A percentile compares a stretch with the other conserved stretches of the same genome.
Evolutionary conservation across 2,113 vertebrate species (phyloP).

Genomic region (Cephalopholis sonnerati): DNA sequence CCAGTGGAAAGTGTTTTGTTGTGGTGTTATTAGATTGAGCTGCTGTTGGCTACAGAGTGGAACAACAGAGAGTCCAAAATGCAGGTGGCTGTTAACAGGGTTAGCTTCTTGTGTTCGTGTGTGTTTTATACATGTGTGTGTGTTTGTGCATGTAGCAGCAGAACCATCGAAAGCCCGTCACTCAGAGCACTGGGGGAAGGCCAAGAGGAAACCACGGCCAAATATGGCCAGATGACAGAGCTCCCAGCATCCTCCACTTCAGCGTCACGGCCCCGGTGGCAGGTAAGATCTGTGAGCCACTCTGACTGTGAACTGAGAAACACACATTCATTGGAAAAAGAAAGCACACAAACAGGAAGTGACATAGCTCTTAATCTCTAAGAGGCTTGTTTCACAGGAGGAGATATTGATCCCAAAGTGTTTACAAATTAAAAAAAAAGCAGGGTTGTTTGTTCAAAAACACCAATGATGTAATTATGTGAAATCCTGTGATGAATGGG

Average conservation of each 20-base stretch:
- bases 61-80: constrained; percentile 79
- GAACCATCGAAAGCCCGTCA: constrained; percentile 70
- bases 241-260: constrained; percentile 69
- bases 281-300: constrained; percentile 82
- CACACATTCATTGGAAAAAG: background rate
- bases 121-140: constrained; percentile 1
- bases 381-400: constrained; percentile 27
- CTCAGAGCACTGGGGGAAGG: constrained; percentile 74
- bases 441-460: constrained; percentile 44
- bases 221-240: constrained; percentile 73
- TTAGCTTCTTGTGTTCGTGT: constrained; percentile 62
- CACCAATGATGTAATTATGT: constrained; percentile 78
- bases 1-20: constrained; percentile 77
- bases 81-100: constrained; percentile 80
- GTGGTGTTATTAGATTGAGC: constrained; percentile 83
- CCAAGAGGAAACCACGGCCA: constrained; percentile 77
- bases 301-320: background rate
- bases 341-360: constrained; percentile 57
- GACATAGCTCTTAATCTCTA: constrained; percentile 21
- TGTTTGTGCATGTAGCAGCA: constrained; percentile 50
- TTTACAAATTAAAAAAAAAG: constrained; percentile 52
- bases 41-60: constrained; percentile 76
- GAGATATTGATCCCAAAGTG: constrained; percentile 53
- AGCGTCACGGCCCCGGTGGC: constrained; percentile 62
- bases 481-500: constrained; percentile 73